A percentile compares a stretch with the other conserved stretches of the same genome.
phyloP scores from a whole-genome alignment of 2,888 invertebrate genomes.

The Phasia obesa region DNA sequence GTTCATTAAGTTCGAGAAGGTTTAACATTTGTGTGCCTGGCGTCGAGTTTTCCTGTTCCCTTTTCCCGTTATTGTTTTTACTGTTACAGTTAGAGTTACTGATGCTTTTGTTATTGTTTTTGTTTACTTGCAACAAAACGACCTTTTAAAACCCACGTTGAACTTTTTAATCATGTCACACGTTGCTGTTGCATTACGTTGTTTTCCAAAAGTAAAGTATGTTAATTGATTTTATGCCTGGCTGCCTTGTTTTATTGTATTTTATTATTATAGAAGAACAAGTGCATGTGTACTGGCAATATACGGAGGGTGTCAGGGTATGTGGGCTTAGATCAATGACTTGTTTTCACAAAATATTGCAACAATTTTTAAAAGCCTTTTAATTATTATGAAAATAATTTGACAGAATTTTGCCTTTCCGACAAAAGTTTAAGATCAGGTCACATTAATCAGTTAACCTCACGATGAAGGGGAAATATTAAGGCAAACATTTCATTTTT shows the following conservation, averaged over 20 bases:
- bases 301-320: background rate
- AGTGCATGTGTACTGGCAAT: background rate
- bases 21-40: conserved; percentile 48
- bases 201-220: conserved; percentile 46
- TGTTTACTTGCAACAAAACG: conserved; percentile 30
- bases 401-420: too few species aligned
- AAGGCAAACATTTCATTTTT: too few species aligned
- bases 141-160: conserved; percentile 48
- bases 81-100: background rate
- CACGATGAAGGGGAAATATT: too few species aligned
- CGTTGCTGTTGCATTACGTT: conserved; percentile 8
- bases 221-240: conserved; percentile 57
- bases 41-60: conserved; percentile 18
- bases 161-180: conserved; percentile 55
- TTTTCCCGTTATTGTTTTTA: background rate
- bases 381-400: too few species aligned
- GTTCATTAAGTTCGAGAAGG: conserved; percentile 56
- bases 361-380: too few species aligned
- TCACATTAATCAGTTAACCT: too few species aligned
- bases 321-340: background rate
- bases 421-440: too few species aligned
- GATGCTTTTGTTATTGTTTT: conserved; percentile 33
- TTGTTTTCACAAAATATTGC: too few species aligned
- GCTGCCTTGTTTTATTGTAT: conserved; percentile 30
- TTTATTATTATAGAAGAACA: background rate